Percentiles rank a stretch among this genome's conserved stretches.
Conservation (phyloP, 2,113 vertebrate species). For the Paracanthobrama guichenoti region DNA sequence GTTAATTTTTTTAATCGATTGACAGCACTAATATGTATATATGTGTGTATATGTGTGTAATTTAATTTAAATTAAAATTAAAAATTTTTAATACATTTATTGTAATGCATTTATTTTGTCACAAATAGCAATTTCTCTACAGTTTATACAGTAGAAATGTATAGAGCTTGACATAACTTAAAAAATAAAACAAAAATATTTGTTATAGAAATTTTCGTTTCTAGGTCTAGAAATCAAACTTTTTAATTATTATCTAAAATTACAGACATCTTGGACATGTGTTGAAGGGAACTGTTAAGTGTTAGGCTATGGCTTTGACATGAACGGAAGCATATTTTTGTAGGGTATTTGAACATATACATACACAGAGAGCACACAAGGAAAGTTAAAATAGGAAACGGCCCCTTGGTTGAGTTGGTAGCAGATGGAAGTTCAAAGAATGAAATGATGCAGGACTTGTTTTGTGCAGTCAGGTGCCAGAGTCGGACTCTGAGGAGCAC, state of each 20-base stretch:
- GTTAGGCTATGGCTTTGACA: not conserved
- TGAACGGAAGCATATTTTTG: not conserved
- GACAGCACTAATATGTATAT: too few relatives aligned
- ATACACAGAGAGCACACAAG: constrained; percentile 68
- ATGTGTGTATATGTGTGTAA: too few relatives aligned
- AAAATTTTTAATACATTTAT: too few relatives aligned
- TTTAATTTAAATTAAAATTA: too few relatives aligned
- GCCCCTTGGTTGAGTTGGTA: constrained; percentile 77
- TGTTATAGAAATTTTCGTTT: not conserved
- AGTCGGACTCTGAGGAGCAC: constrained; percentile 69
- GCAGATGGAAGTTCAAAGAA: constrained; percentile 82
- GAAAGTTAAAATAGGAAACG: constrained; percentile 80
- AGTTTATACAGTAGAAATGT: too few relatives aligned
- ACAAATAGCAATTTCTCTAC: too few relatives aligned
- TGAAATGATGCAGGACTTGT: constrained; percentile 78
- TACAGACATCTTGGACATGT: not conserved
- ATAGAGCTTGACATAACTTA: too few relatives aligned
- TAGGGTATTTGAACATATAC: constrained; percentile 35
- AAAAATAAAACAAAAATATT: too few relatives aligned
- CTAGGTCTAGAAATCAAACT: not conserved
- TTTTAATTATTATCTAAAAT: not conserved
- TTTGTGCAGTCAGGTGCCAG: constrained; percentile 77
- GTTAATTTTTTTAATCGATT: too few relatives aligned
- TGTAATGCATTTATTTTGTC: too few relatives aligned
- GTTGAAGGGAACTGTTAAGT: not conserved